Conservation (phyloP, 35 echinoderm and acorn worm genomes). For the Amphiura filiformis region DNA sequence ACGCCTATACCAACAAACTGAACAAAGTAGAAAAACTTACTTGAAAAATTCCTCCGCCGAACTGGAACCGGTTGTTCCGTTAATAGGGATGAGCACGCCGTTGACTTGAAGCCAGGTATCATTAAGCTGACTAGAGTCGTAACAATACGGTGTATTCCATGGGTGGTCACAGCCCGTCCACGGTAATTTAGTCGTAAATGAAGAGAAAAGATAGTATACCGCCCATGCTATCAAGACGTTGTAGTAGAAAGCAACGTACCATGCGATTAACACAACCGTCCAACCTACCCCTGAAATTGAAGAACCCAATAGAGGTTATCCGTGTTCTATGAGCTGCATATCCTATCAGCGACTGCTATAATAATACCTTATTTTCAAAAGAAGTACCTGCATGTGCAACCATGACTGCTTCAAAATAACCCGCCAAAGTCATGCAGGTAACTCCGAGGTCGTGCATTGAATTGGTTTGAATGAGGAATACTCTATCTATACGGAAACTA, state of each 20-base stretch:
- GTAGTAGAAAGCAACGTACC: slow-evolving; percentile 77
- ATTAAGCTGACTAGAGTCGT: slow-evolving; percentile 32
- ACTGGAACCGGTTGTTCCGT: slow-evolving; percentile 30
- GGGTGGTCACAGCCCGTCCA: slow-evolving; percentile 51
- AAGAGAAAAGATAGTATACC: slow-evolving; percentile 65
- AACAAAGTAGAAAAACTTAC: no score
- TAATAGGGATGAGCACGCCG: slow-evolving; percentile 24
- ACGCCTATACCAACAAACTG: no score
- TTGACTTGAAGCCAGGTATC: slow-evolving; percentile 29
- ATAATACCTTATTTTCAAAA: not conserved
- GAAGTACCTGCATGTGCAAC: no score
- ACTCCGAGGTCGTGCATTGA: no score
- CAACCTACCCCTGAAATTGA: slow-evolving; percentile 69
- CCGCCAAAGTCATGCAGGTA: no score
- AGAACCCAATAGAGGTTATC: not conserved
- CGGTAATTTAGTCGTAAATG: slow-evolving; percentile 48
- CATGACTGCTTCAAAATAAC: no score
- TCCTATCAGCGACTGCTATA: not conserved
- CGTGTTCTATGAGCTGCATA: no score
- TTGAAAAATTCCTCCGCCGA: slow-evolving; percentile 60
- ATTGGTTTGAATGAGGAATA: no score
- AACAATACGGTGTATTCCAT: slow-evolving; percentile 68
- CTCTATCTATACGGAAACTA: no score
- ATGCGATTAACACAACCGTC: slow-evolving; percentile 71
- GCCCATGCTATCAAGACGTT: slow-evolving; percentile 79